Conservation (phyloP, 2,797 vertebrate genomes). For the Pseudocheirus occidentalis region DNA sequence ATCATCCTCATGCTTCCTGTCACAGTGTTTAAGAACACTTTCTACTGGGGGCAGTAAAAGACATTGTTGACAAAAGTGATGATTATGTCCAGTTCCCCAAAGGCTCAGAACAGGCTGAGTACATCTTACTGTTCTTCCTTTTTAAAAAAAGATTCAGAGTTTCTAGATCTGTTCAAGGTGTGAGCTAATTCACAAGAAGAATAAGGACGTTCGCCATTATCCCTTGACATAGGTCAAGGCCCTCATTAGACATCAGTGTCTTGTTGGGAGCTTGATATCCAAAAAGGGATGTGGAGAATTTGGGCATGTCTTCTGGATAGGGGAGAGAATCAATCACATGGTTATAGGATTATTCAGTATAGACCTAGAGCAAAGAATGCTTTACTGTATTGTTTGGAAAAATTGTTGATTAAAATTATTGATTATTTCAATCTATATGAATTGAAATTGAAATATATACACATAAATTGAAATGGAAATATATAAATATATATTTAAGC, state of each 20-base stretch:
- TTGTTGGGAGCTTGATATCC: background rate
- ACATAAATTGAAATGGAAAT: too few species aligned
- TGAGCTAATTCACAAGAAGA: background rate
- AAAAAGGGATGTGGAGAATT: background rate
- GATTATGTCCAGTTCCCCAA: constrained; percentile 14
- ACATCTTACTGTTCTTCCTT: background rate
- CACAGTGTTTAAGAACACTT: constrained; percentile 16
- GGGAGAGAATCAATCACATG: background rate
- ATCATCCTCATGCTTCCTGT: background rate
- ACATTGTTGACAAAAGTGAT: background rate
- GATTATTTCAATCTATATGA: too few species aligned
- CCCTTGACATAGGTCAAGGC: background rate
- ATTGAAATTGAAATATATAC: too few species aligned
- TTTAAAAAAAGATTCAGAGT: background rate
- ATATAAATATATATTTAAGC: too few species aligned
- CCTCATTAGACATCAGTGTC: background rate
- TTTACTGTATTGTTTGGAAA: background rate
- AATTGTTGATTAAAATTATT: background rate
- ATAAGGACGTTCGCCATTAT: too few species aligned
- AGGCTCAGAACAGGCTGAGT: background rate
- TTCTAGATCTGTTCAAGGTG: constrained; percentile 3
- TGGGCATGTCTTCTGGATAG: background rate
- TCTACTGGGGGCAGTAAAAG: background rate
- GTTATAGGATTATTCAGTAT: background rate
- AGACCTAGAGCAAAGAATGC: background rate